phyloP scores from a whole-genome alignment of 2,888 invertebrate genomes.

The Brachypalpus laphriformis region DNA sequence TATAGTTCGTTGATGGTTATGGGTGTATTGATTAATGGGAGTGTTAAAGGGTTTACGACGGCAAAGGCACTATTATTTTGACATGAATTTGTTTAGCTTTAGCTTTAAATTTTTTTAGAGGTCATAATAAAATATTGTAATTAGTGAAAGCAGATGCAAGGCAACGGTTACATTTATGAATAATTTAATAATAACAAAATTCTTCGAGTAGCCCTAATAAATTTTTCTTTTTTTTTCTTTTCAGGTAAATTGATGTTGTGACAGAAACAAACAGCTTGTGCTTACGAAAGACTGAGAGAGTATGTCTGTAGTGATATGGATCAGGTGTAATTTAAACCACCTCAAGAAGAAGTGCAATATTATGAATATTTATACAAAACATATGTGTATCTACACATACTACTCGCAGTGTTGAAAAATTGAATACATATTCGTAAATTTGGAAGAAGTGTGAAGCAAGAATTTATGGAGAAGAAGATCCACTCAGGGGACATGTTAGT shows the following conservation, averaged over 20 bases:
- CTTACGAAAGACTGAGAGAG: background rate
- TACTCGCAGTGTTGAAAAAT: background rate
- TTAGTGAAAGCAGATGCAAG: constrained; percentile 25
- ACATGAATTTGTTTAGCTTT: background rate
- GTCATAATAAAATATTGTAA: background rate
- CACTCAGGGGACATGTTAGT: no score
- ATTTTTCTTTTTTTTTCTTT: constrained; percentile 32
- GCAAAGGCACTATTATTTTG: background rate
- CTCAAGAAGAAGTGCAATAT: background rate
- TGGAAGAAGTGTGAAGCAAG: background rate
- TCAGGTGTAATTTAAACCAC: background rate
- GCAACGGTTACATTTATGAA: background rate
- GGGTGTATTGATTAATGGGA: constrained; percentile 60
- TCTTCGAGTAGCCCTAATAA: background rate
- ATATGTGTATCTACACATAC: background rate
- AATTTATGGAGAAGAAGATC: background rate
- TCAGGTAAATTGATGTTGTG: constrained; percentile 45
- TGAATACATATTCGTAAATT: background rate
- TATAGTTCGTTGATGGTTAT: constrained; percentile 49
- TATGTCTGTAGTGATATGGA: background rate
- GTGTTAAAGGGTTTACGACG: constrained; percentile 26
- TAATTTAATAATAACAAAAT: background rate
- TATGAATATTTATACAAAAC: background rate
- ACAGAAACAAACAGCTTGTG: background rate
- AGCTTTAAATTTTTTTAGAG: background rate